phyloP scores from a whole-genome alignment of 2,888 invertebrate species.

The Celastrina argiolus region DNA sequence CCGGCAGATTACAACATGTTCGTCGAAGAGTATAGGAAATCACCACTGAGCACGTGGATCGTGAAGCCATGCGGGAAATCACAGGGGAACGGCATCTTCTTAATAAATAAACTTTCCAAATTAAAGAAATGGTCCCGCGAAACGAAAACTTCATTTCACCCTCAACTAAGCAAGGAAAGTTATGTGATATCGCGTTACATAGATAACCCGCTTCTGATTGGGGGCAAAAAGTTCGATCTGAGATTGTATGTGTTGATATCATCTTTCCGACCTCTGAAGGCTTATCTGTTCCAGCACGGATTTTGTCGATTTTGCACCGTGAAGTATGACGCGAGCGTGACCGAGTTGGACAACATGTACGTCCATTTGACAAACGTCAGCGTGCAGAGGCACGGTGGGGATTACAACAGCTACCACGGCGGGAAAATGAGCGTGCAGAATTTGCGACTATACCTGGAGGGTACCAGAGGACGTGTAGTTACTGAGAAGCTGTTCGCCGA shows the following conservation, averaged over 20 bases:
- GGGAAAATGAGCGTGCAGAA: constrained; percentile 97
- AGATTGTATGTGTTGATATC: constrained; percentile 94
- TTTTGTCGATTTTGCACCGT: constrained; percentile 98
- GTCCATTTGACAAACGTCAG: constrained; percentile 96
- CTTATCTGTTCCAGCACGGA: constrained; percentile 94
- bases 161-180: constrained; percentile 88
- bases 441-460: constrained; percentile 92
- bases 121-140: constrained; percentile 94
- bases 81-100: constrained; percentile 94
- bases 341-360: constrained; percentile 94
- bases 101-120: constrained; percentile 96
- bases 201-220: constrained; percentile 95
- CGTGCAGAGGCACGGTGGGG: constrained; percentile 97
- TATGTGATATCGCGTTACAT: constrained; percentile 98
- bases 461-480: constrained; percentile 91
- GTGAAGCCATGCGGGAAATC: constrained; percentile 98
- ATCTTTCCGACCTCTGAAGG: constrained; percentile 94
- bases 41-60: constrained; percentile 97
- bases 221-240: constrained; percentile 98
- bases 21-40: constrained; percentile 96
- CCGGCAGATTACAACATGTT: constrained; percentile 98
- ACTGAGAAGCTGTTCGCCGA: constrained; percentile 94
- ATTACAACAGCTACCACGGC: constrained; percentile 96
- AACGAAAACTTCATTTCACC: constrained; percentile 80
- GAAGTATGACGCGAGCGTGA: constrained; percentile 93